Evolutionary conservation across 2,797 vertebrate genomes (phyloP).

Genomic region (Labeo calbasu): DNA sequence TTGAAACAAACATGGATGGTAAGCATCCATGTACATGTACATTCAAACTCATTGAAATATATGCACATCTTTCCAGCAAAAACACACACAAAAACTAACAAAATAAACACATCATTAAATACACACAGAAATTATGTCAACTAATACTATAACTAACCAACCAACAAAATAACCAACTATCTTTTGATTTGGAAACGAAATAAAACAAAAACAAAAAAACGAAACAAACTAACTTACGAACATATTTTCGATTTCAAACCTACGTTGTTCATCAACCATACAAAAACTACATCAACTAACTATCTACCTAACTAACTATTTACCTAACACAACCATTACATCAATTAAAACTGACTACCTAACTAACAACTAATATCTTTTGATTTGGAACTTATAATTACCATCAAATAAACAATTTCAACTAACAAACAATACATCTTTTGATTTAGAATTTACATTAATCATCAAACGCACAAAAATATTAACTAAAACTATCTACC

Average conservation of each 20-base stretch:
- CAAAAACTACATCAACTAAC: not conserved
- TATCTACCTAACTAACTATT: conserved; percentile 2
- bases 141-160: not conserved
- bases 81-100: not conserved
- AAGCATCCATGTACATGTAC: not conserved
- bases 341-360: not conserved
- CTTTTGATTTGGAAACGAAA: not conserved
- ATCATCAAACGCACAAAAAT: not conserved
- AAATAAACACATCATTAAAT: not conserved
- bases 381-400: not conserved
- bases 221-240: not conserved
- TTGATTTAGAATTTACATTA: not conserved
- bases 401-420: not conserved
- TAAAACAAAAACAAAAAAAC: not conserved
- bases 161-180: not conserved
- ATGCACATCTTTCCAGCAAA: not conserved
- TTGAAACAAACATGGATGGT: not conserved
- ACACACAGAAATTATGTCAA: not conserved
- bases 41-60: not conserved
- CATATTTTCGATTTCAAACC: not conserved
- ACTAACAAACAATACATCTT: not conserved
- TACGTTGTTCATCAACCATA: not conserved
- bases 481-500: too few relatives aligned
- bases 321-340: not conserved
- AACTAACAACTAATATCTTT: not conserved